A percentile compares a stretch with the other conserved stretches of the same genome.
Evolutionary conservation across 2,888 invertebrate genomes (phyloP).

Genomic region (Linyphia triangularis): DNA sequence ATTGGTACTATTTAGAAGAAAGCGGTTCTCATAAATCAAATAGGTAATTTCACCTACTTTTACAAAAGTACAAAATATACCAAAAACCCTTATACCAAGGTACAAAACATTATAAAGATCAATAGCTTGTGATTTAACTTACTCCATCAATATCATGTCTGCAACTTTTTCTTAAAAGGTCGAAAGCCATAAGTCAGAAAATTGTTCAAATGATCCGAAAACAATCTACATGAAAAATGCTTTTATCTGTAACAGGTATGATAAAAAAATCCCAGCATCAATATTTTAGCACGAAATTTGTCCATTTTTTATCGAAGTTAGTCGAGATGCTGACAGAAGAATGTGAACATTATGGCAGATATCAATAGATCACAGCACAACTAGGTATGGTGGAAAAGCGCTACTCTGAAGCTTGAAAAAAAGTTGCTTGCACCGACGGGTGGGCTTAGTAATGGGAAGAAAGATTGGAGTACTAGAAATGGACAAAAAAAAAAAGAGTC

Average conservation of each 20-base stretch:
- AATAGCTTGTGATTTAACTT: too few relatives aligned
- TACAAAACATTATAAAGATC: too few relatives aligned
- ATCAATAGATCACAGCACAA: constrained; percentile 51
- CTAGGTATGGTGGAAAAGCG: constrained; percentile 17
- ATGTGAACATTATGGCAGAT: constrained; percentile 41
- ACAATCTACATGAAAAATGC: constrained; percentile 24
- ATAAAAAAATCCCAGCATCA: background rate
- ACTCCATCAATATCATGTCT: too few relatives aligned
- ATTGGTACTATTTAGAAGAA: too few relatives aligned
- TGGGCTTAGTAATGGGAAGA: background rate
- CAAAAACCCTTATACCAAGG: too few relatives aligned
- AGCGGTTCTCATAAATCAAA: too few relatives aligned
- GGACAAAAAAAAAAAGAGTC: too few relatives aligned
- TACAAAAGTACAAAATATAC: too few relatives aligned
- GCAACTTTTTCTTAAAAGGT: background rate
- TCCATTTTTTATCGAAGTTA: constrained; percentile 14
- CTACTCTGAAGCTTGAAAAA: background rate
- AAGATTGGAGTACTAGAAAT: too few relatives aligned
- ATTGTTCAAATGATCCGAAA: background rate
- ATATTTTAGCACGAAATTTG: background rate
- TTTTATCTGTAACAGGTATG: background rate
- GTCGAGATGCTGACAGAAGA: constrained; percentile 8
- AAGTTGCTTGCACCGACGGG: background rate
- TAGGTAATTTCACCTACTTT: too few relatives aligned
- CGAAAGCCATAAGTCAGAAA: background rate